Base-by-base conservation (phyloP, 1,140 invertebrate genomes). In the Leptopilina boulardi region DNA sequence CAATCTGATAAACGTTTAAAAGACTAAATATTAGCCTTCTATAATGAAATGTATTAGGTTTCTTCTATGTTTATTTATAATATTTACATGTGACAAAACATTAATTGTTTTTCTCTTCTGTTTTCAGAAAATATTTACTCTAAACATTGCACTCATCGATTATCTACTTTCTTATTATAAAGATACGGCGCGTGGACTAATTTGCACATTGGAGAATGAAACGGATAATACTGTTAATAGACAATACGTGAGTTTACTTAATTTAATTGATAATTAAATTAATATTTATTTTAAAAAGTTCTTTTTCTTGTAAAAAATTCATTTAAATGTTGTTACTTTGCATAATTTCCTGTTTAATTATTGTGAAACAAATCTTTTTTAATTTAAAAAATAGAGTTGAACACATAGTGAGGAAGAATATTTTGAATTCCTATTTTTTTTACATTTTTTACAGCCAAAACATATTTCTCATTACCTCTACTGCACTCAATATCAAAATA, bases 21-120 rank as follows among this genome's bases (percentile, higher is more conserved):
- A 81, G 84, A 80, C 85, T 85, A 87, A 87, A 86, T 85, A 86
- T 88, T 85, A 87, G 87, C 85, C 83, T 73, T 74, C 72, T 56
- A 80, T 51, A 54, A 38, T 73, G 80, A 74, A 74, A 79, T 71
- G 77, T 70, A 75, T 76, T 51, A 66, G 34, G 30, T 80, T 42
- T 34, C 19, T 70, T 19, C 77, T 76, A 82, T 78, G 84, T 79
- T 80, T 78, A 77, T 42, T 80, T 76, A 79, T 51, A 76, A 76
- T 75, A 83, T 80, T 59, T 79, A 81, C 80, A 79, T 75, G 76
- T 59, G 42, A 70, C 71, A 71, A 66, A 73, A 74, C 75, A 76
- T 70, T 70, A 42, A 1, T 72, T 18, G 76, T 73, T 66, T 21
- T 54, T 11, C 51, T 54, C 10, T 21, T 18, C 15, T 66, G 23